phyloP scores from a whole-genome alignment of 2,888 invertebrate species.

The Amphipoea lucens region DNA sequence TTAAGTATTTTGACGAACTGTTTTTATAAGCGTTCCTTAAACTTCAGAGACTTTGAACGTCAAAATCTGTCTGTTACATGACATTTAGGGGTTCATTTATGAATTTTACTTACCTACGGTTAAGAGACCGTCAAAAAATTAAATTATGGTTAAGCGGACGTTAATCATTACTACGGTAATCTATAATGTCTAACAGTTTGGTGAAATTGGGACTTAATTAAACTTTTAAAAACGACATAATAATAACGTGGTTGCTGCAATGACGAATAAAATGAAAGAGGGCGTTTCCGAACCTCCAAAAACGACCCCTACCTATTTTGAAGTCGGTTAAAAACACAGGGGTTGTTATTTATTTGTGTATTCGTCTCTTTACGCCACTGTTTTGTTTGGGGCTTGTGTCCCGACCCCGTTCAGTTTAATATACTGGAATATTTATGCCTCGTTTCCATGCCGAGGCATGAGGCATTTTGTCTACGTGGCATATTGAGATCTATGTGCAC shows the following conservation, averaged over 20 bases:
- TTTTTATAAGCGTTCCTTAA: no score
- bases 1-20: no score
- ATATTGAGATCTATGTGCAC: conserved; percentile 60
- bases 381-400: conserved; percentile 45
- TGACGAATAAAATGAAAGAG: neutral
- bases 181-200: neutral
- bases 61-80: neutral
- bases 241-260: neutral
- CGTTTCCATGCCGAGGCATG: conserved; percentile 42
- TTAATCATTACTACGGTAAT: neutral
- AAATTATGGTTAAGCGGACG: neutral
- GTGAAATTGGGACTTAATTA: neutral
- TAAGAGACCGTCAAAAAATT: neutral
- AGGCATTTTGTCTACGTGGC: conserved; percentile 55
- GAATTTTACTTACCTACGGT: no score
- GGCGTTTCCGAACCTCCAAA: neutral
- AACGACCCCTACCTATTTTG: conserved; percentile 5
- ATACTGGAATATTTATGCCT: conserved; percentile 58
- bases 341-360: conserved; percentile 51
- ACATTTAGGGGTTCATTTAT: neutral
- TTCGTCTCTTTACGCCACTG: conserved; percentile 36
- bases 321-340: conserved; percentile 50
- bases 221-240: neutral
- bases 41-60: neutral
- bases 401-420: conserved; percentile 53